These are phyloP conservation scores for Prenolepis imparis DNA, from an alignment of 2,888 invertebrate genomes.

Conservation along the genomic window DNA sequence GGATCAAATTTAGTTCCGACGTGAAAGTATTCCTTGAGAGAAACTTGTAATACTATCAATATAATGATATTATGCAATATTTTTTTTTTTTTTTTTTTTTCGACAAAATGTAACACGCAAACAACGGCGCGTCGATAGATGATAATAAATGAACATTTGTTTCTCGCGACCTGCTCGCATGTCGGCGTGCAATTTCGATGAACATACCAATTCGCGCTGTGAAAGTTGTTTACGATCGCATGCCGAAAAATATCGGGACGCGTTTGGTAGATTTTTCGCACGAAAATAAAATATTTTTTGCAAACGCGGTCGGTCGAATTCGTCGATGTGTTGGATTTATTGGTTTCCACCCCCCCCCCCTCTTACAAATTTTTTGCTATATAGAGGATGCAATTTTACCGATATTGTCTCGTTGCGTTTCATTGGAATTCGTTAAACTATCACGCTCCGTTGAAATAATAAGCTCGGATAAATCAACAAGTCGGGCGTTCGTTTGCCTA, in stretches of 20 bases:
- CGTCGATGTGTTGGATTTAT: slow-evolving; percentile 64
- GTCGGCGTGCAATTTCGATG: slow-evolving; percentile 71
- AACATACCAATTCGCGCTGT: slow-evolving; percentile 67
- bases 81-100: no score
- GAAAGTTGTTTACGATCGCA: slow-evolving; percentile 73
- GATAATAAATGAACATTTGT: slow-evolving; percentile 71
- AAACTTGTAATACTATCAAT: not conserved
- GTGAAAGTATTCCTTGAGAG: not conserved
- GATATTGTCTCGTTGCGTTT: slow-evolving; percentile 39
- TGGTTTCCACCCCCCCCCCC: slow-evolving; percentile 60
- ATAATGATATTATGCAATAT: slow-evolving; percentile 5
- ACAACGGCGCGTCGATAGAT: slow-evolving; percentile 30
- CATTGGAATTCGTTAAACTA: slow-evolving; percentile 46
- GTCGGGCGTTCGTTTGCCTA: not conserved
- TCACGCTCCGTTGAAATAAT: slow-evolving; percentile 39
- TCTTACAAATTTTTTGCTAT: slow-evolving; percentile 63
- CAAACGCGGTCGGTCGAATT: slow-evolving; percentile 28
- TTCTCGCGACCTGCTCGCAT: slow-evolving; percentile 58
- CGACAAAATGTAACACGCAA: not conserved
- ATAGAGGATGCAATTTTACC: slow-evolving; percentile 44
- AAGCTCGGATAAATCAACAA: slow-evolving; percentile 31
- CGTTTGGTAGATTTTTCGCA: slow-evolving; percentile 50
- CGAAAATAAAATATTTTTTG: slow-evolving; percentile 72
- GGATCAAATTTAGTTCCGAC: not conserved
- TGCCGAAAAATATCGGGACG: slow-evolving; percentile 64